These are phyloP conservation scores for Dione vanillae DNA, from an alignment of 2,888 invertebrate species.

Conservation along the genomic window DNA sequence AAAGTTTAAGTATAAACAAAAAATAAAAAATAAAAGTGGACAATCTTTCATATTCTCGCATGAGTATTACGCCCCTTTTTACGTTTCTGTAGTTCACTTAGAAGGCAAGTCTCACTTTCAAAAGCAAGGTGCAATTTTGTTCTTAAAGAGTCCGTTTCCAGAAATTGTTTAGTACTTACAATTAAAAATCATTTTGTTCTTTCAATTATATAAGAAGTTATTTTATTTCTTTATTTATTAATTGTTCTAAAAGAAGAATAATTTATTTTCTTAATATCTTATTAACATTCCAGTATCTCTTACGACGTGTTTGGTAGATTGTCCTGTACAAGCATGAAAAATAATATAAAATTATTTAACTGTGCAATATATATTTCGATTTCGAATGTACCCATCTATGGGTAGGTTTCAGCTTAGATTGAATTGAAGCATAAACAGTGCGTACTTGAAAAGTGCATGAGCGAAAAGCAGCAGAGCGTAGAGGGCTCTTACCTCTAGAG, in stretches of 20 bases:
- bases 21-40: constrained; percentile 56
- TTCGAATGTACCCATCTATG: constrained; percentile 12
- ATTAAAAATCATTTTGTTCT: constrained; percentile 1
- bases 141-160: neutral
- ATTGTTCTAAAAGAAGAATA: neutral
- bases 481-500: constrained; percentile 67
- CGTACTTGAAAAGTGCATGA: constrained; percentile 78
- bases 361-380: constrained; percentile 4
- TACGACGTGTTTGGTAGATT: neutral
- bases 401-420: constrained; percentile 28
- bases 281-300: neutral
- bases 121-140: constrained; percentile 21
- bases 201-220: neutral
- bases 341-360: constrained; percentile 4
- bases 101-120: constrained; percentile 34
- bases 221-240: neutral
- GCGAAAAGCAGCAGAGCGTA: constrained; percentile 64
- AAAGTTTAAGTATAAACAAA: constrained; percentile 18
- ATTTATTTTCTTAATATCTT: neutral
- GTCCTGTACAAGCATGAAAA: neutral
- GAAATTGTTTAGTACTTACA: neutral
- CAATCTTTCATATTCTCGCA: constrained; percentile 59
- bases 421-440: constrained; percentile 73
- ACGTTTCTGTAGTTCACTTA: constrained; percentile 49
- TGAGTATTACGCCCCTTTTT: constrained; percentile 57